These are phyloP conservation scores for Samia ricini DNA, from an alignment of 1,140 invertebrate genomes.

Conservation along the genomic window DNA sequence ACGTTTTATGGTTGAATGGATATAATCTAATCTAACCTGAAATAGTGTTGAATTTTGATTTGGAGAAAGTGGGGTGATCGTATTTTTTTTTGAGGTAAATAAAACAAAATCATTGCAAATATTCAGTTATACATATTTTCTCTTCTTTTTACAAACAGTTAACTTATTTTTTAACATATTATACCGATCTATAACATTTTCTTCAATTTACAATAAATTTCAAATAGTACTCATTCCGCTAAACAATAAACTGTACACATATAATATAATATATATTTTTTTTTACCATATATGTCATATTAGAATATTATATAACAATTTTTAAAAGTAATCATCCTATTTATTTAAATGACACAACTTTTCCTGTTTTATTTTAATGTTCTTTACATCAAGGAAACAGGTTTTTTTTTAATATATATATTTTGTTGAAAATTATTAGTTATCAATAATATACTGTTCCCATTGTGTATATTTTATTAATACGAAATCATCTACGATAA, in stretches of 20 bases:
- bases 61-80: too few relatives aligned
- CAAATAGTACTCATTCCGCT: constrained; percentile 72
- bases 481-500: constrained; percentile 21
- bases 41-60: too few relatives aligned
- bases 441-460: constrained; percentile 26
- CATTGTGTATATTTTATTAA: constrained; percentile 36
- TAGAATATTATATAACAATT: constrained; percentile 64
- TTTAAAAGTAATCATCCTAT: constrained; percentile 59
- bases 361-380: constrained; percentile 50
- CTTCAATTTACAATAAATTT: constrained; percentile 71
- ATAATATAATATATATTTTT: constrained; percentile 20
- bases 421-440: constrained; percentile 5
- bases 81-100: constrained; percentile 28
- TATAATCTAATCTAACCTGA: too few relatives aligned
- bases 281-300: constrained; percentile 70
- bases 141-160: constrained; percentile 76
- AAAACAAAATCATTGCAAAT: constrained; percentile 69
- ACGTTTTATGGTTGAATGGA: too few relatives aligned
- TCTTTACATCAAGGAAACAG: constrained; percentile 46
- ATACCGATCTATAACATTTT: constrained; percentile 67
- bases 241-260: constrained; percentile 75
- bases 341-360: constrained; percentile 72
- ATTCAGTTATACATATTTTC: constrained; percentile 75
- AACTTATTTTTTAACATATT: constrained; percentile 72
- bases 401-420: neutral